Base-by-base conservation (phyloP, 2,113 vertebrate species). In the Bubo bubo region DNA sequence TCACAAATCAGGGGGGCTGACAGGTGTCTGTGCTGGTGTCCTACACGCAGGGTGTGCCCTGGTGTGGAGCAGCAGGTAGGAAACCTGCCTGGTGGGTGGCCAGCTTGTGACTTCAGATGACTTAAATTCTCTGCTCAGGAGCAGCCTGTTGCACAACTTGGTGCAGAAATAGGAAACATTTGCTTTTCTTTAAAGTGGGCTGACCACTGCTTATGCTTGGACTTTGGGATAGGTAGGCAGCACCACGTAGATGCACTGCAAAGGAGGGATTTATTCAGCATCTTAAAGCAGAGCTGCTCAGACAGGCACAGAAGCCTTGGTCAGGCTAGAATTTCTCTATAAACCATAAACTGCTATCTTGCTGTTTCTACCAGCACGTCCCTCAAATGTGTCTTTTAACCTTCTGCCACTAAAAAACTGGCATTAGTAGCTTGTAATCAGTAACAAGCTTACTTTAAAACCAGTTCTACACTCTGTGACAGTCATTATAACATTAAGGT, bases 11-110 rank as follows among this genome's bases (percentile, higher is more conserved):
- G 1, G 9, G 91, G 80, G 74, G 55, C 92, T 86, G 97, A 97
- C 98, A 98, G 98, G 98, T 98, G 98, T 94, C 94, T 80, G 93
- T 53, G 49, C 97, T 74, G 84, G 67, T 84, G 63, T 73, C 79
- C 87, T 52, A 96, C 67, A 3, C 4, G 32, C 90, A 92, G 85
- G 56, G 39, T 24, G 52, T 93, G 94, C 95, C 88, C 77, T 56
- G 58, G 79, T 66, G 86, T 39, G 79, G 82, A 88, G 91, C 84
- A 94, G 90, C 97, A 97, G 97, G 97, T 98, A 97, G 95, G 85
- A 85, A 80, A 96, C 91, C 79, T 92, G 90, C 72, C 3, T 91
- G 88, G 90, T 99, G 98, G 97, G 98, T 99, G 98, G 99, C 98
- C 98, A 96, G 81, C 80, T 97, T 95, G 97, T 93, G 97, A 98